Evolutionary conservation across 2,113 vertebrate genomes (phyloP).

Genomic region (Ahaetulla prasina): DNA sequence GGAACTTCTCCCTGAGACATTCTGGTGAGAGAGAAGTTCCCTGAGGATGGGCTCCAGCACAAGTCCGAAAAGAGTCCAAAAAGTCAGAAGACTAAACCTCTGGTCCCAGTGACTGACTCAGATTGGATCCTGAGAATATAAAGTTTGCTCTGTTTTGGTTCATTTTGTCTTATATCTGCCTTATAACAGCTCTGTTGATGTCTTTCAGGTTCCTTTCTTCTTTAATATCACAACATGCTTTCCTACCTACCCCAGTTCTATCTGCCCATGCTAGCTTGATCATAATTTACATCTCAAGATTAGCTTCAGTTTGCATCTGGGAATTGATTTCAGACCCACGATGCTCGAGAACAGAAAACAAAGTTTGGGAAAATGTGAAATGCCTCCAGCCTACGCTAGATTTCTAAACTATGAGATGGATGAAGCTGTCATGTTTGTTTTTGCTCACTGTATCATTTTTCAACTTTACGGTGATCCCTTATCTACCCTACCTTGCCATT

Average conservation of each 20-base stretch:
- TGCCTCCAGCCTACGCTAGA: background rate
- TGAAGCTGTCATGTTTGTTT: background rate
- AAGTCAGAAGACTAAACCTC: too few relatives aligned
- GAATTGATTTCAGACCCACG: background rate
- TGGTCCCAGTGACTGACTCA: too few relatives aligned
- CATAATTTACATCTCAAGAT: background rate
- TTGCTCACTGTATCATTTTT: background rate
- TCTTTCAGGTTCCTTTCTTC: background rate
- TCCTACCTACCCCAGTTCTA: background rate
- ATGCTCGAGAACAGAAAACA: background rate
- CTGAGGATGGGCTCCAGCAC: too few relatives aligned
- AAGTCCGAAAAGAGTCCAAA: too few relatives aligned
- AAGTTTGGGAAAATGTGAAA: background rate
- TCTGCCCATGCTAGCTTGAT: background rate
- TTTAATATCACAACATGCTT: background rate
- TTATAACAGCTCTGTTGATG: background rate
- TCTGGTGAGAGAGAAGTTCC: too few relatives aligned
- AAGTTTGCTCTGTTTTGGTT: background rate
- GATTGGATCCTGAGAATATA: too few relatives aligned
- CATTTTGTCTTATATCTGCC: background rate
- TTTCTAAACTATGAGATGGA: background rate
- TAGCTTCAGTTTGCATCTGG: background rate
- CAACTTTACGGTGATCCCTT: background rate
- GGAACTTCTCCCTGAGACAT: too few relatives aligned
- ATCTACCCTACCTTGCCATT: background rate